Evolutionary conservation across 2,797 vertebrate genomes (phyloP), one percentile per base, ranked within the genome.

Genomic region (Lithobates pipiens): DNA sequence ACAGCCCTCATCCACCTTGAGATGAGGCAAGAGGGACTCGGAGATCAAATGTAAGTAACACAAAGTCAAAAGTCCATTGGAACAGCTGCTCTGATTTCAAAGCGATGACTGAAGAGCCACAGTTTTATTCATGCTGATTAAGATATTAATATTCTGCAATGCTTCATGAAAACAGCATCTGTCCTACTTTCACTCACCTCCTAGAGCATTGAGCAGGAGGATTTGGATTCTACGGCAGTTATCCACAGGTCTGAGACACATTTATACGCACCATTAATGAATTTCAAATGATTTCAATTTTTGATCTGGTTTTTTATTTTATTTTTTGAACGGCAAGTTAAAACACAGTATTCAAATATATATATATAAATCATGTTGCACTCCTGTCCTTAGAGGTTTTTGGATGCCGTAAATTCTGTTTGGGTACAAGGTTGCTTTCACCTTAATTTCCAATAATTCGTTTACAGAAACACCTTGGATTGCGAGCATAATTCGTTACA

Each of bases 91-190:
- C 80, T 32, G 82, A n/a, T 36, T 83, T 15, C 25, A 82, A 50
- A 85, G 29, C 61, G 65, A 70, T 67, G 46, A 4, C 34, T 76
- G 77, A 65, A 29, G 74, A 46, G 83, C 57, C 74, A 80, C 44
- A 63, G 67, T 68, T 83, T 68, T 72, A 80, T 85, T 80, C 77
- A 46, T 82, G 57, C 68, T 88, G 80, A 90, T 84, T 83, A 89
- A 63, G 70, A 89, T 87, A 89, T 88, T 84, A 88, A 86, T 67
- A 82, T 87, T 80, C 76, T 65, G 11, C 77, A 39, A 77, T 25
- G 42, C 81, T 83, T 83, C 76, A 78, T 80, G 81, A 79, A 87
- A 87, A 79, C 76, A 83, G 80, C 85, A 87, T 87, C 76, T 87
- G 81, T 83, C 76, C 81, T 84, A 75, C 71, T 75, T 83, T 75